Evolutionary conservation across 1,140 invertebrate species (phyloP), one percentile per base, ranked within the genome.

Genomic region (Bombus breviceps): DNA sequence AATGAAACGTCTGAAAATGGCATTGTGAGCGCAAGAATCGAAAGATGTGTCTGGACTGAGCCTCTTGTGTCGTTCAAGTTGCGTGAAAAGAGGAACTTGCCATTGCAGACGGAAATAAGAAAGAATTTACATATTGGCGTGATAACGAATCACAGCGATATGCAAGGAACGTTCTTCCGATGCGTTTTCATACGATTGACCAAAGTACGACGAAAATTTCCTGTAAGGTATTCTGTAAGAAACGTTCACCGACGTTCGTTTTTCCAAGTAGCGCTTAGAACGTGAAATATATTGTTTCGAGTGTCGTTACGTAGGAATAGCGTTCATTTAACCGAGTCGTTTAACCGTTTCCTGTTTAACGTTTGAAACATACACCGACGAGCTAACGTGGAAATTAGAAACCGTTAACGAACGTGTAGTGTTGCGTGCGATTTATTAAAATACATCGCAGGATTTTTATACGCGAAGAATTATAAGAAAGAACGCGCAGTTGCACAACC

Each of bases 291-390:
- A 66, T 32, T 0, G 9, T 39, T 78, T 15, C 18, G 18, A 2
- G 13, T 9, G 10, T 39, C 25, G n/a, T 78, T 43, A 34, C 37
- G 10, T 6, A 13, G 18, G 0, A 28, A 39, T 28, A 28, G 22
- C 3, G 68, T 69, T 37, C 53, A 53, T 68, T 64, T 68, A 43
- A 41, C 32, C 10, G 1, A 18, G 41, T n/a, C 32, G 41, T 68
- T 66, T 69, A 80, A 69, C 34, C 47, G 66, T 3, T 80, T 80
- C 78, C 64, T 37, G 78, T 43, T 53, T 4, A 43, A 43, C 53
- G 5, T 15, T 53, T 1, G 32, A 53, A 53, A 47, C 41, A 0
- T 47, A 34, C 73, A 34, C 22, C 73, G 9, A 22, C 18, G 28
- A 34, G 9, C 28, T 34, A 53, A 74, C 18, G 15, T 34, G n/a